Percentiles rank a stretch among this genome's conserved stretches.
Evolutionary conservation across 1,140 invertebrate genomes (phyloP).

Genomic region (Trichonephila clavipes): DNA sequence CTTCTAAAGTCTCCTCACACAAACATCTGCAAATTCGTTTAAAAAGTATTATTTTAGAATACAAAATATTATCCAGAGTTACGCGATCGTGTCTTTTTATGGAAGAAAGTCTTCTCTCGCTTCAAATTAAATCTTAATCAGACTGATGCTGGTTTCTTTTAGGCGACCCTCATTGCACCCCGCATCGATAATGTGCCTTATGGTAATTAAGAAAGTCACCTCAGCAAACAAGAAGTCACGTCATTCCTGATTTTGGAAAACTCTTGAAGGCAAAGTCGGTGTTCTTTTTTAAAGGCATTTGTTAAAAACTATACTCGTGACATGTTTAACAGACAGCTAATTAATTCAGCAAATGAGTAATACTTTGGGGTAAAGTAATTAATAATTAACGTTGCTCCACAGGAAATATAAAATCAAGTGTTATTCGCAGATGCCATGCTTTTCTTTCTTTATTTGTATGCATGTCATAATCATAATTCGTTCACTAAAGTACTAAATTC

Average conservation of each 20-base stretch:
- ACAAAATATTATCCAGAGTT: too few relatives aligned
- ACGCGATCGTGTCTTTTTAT: too few relatives aligned
- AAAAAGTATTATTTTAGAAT: too few relatives aligned
- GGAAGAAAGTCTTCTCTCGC: too few relatives aligned
- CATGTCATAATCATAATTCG: slow-evolving; percentile 26
- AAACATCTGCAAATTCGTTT: too few relatives aligned
- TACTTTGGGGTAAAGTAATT: slow-evolving; percentile 62
- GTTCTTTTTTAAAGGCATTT: slow-evolving; percentile 42
- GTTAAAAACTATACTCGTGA: slow-evolving; percentile 42
- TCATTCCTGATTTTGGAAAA: not conserved
- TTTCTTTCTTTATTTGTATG: slow-evolving; percentile 27
- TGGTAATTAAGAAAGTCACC: slow-evolving; percentile 16
- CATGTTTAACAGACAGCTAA: slow-evolving; percentile 61
- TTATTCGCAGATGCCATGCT: slow-evolving; percentile 13
- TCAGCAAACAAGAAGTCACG: slow-evolving; percentile 48
- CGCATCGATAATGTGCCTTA: not conserved
- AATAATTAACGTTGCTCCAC: slow-evolving; percentile 37
- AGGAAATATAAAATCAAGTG: slow-evolving; percentile 39
- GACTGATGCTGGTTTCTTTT: not conserved
- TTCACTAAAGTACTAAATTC: not conserved
- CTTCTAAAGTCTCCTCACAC: too few relatives aligned
- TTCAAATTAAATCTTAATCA: too few relatives aligned
- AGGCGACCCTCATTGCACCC: not conserved
- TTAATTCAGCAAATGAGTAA: slow-evolving; percentile 57
- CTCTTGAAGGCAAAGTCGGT: not conserved